Evolutionary conservation across 2,113 vertebrate species (phyloP), one percentile per base, ranked within the genome.

Genomic region (Harpagus bidentatus): DNA sequence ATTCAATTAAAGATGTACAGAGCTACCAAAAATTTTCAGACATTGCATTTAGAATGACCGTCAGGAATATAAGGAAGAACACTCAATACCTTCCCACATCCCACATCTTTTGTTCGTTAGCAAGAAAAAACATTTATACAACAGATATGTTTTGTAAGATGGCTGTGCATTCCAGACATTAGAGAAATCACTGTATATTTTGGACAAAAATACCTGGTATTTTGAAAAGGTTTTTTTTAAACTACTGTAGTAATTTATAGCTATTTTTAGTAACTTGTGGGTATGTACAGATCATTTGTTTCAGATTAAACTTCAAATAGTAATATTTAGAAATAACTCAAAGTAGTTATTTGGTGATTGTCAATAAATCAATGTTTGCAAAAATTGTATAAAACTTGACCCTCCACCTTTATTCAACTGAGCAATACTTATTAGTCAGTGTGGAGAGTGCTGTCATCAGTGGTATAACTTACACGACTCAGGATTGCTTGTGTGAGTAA

Each of bases 1-100:
- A 90, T 93, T 97, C 76, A 90, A 63, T 95, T 90, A 90, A 83
- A 96, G 91, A 94, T 90, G 47, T 69, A 69, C 66, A 94, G 82
- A 89, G 78, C 45, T 80, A 79, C 69, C 56, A 79, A 66, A 90
- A 91, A 29, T 61, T 65, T 92, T 55, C 56, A 61, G 58, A 16
- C 5, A 4, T 18, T 94, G 11, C 32, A 25, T 72, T 88, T 45
- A 47, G 26, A 52, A 14, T 3, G 7, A 21, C 1, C 1, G 34
- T 25, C 23, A 23, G 61, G 32, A 94, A 32, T 40, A 70, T 1
- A 8, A 20, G 7, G n/a, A 81, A 31, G 18, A 67, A 10, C 29
- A 22, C 17, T 65, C 3, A 4, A 0, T 69, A 48, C 36, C 4
- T 63, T 67, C 21, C 34, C 0, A 0, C 42, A 5, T 32, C 22